These are phyloP conservation scores for Dynastes hyllus DNA, from an alignment of 2,888 invertebrate genomes.

Conservation along the genomic window DNA sequence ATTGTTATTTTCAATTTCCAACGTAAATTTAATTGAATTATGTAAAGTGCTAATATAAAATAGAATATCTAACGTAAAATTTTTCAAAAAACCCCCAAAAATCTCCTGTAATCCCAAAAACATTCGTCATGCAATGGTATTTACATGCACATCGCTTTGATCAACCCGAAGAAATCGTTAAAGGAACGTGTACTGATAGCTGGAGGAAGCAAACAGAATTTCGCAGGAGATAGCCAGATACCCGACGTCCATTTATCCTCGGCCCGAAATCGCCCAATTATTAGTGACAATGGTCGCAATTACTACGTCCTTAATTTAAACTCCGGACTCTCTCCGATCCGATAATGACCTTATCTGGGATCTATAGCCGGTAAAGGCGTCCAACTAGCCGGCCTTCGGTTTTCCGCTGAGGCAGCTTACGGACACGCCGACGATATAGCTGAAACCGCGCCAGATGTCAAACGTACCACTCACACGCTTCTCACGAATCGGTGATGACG, in stretches of 20 bases:
- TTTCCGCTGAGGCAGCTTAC: slow-evolving; percentile 40
- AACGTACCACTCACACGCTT: neutral
- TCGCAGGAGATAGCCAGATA: neutral
- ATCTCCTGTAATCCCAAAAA: neutral
- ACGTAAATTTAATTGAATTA: too few relatives aligned
- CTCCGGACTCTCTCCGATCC: slow-evolving; percentile 42
- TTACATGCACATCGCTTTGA: neutral
- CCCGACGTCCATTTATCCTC: slow-evolving; percentile 31
- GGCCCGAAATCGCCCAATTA: slow-evolving; percentile 46
- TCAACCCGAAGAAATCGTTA: neutral
- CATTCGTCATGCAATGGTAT: neutral
- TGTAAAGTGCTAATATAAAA: too few relatives aligned
- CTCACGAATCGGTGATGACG: slow-evolving; percentile 3
- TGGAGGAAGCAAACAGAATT: neutral
- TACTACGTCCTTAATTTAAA: slow-evolving; percentile 51
- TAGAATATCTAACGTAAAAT: too few relatives aligned
- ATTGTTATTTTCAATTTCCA: too few relatives aligned
- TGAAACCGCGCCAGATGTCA: slow-evolving; percentile 10
- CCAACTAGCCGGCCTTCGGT: slow-evolving; percentile 36
- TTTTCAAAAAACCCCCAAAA: too few relatives aligned
- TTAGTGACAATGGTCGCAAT: slow-evolving; percentile 51
- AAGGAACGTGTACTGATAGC: neutral
- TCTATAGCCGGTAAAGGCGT: slow-evolving; percentile 21
- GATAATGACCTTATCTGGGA: slow-evolving; percentile 50
- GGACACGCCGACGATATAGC: neutral